A percentile compares a stretch with the other conserved stretches of the same genome.
Conservation (phyloP, 2,888 invertebrate species). For the Tenthredo mesomela region DNA sequence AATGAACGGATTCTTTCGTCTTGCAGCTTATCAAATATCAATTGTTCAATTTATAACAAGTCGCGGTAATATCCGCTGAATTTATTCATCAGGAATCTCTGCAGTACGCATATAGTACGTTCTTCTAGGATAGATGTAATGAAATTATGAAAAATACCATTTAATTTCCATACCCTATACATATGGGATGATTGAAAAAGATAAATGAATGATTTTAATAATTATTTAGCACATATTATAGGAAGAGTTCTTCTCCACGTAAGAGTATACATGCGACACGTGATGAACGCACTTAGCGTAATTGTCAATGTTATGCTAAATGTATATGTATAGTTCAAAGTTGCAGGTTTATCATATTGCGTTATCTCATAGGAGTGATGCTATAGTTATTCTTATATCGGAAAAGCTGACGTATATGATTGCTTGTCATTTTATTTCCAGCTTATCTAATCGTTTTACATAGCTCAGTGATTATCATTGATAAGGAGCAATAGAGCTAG, state of each 20-base stretch:
- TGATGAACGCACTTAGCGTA: background rate
- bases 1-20: background rate
- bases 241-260: background rate
- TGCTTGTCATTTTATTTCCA: background rate
- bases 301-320: background rate
- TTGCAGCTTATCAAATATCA: background rate
- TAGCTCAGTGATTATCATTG: background rate
- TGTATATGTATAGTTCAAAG: background rate
- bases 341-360: background rate
- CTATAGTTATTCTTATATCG: constrained; percentile 11
- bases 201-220: background rate
- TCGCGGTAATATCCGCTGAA: background rate
- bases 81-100: background rate
- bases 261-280: background rate
- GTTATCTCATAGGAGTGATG: background rate
- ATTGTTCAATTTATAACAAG: constrained; percentile 28
- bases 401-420: background rate
- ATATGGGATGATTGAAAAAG: background rate
- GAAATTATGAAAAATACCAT: background rate
- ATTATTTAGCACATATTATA: background rate
- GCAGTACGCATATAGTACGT: background rate
- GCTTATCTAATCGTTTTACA: constrained; percentile 10
- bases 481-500: background rate
- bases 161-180: background rate
- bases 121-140: background rate